phyloP scores from a whole-genome alignment of 2,113 vertebrate genomes.

The Micronycteris hirsuta region DNA sequence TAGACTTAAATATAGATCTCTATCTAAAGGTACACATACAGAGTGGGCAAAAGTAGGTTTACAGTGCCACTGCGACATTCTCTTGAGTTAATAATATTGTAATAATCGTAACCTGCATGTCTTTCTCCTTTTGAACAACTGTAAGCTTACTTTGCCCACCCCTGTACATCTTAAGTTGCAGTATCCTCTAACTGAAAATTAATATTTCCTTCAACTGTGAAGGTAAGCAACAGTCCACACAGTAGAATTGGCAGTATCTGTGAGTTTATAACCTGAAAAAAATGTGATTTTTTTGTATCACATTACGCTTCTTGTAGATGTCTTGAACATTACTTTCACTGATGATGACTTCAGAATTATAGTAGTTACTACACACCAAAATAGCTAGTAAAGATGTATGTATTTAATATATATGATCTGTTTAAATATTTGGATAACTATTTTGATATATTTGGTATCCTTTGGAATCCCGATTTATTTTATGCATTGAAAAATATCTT shows the following conservation, averaged over 20 bases:
- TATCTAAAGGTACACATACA: neutral
- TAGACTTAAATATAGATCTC: neutral
- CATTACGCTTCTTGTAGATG: neutral
- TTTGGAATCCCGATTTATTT: neutral
- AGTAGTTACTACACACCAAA: neutral
- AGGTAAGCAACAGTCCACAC: neutral
- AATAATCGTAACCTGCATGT: neutral
- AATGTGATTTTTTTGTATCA: neutral
- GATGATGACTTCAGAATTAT: neutral
- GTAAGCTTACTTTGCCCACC: neutral
- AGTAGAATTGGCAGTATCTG: neutral
- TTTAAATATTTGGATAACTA: neutral
- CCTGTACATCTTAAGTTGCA: neutral
- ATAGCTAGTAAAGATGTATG: neutral
- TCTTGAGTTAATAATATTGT: neutral
- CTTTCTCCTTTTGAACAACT: neutral
- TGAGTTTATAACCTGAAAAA: neutral
- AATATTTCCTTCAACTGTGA: neutral
- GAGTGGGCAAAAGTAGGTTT: neutral
- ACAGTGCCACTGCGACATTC: neutral
- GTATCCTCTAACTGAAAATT: neutral
- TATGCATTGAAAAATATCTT: neutral
- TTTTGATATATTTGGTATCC: neutral
- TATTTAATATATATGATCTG: neutral
- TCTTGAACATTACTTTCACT: neutral